Evolutionary conservation across 1,140 invertebrate genomes (phyloP).

Genomic region (Belonocnema kinseyi): DNA sequence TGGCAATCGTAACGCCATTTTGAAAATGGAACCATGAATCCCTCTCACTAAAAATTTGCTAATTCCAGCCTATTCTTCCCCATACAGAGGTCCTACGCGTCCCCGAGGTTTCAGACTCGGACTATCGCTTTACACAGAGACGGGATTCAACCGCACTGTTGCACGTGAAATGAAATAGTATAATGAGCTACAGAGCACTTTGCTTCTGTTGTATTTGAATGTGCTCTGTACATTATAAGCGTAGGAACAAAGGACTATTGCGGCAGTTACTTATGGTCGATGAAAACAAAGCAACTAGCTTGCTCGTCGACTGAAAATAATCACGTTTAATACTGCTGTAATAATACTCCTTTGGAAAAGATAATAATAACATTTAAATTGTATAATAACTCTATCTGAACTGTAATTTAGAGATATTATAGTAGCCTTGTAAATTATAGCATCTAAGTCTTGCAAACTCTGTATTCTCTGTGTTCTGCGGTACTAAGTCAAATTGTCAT

Average conservation of each 20-base stretch:
- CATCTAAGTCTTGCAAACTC: too few relatives aligned
- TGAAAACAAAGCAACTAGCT: constrained; percentile 10
- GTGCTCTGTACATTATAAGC: constrained; percentile 14
- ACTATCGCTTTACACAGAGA: constrained; percentile 16
- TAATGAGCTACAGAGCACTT: constrained; percentile 27
- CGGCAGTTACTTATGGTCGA: constrained; percentile 12
- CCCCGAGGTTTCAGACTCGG: neutral
- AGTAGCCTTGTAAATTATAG: too few relatives aligned
- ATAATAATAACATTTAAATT: neutral
- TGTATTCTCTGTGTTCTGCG: too few relatives aligned
- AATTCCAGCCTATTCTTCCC: neutral
- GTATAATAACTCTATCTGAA: too few relatives aligned
- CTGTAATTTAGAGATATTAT: too few relatives aligned
- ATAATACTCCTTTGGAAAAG: neutral
- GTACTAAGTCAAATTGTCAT: too few relatives aligned
- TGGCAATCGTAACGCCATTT: neutral
- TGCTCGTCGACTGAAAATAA: constrained; percentile 18
- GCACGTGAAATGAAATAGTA: constrained; percentile 22
- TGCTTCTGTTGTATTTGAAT: constrained; percentile 5
- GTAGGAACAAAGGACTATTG: constrained; percentile 15
- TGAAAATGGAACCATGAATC: neutral
- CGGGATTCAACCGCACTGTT: constrained; percentile 3
- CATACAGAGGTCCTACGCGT: neutral
- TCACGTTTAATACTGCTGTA: constrained; percentile 10
- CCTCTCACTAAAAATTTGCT: neutral